Conservation (phyloP, 2,888 invertebrate genomes). For the Yponomeuta plumbellus region DNA sequence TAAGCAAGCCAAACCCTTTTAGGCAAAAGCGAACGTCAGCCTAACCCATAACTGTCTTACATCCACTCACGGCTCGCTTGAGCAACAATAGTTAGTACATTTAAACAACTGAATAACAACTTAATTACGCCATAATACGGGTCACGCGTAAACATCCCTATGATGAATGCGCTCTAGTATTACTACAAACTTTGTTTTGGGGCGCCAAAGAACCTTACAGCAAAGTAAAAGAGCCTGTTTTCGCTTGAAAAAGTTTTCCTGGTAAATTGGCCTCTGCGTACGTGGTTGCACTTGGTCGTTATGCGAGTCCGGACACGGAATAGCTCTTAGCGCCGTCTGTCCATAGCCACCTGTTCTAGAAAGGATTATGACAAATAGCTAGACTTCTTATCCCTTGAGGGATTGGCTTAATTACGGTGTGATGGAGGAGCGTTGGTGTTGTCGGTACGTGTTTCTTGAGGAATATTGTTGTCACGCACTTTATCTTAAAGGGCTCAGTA, state of each 20-base stretch:
- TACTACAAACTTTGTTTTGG: neutral
- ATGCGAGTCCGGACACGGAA: constrained; percentile 25
- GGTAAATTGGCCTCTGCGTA: constrained; percentile 37
- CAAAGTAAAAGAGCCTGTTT: neutral
- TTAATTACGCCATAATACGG: constrained; percentile 8
- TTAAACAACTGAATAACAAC: constrained; percentile 3
- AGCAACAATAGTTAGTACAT: neutral
- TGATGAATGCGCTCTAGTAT: constrained; percentile 3
- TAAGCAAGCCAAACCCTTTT: neutral
- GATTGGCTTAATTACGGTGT: neutral
- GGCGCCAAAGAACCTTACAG: neutral
- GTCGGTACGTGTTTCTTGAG: neutral
- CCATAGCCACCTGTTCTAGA: constrained; percentile 32
- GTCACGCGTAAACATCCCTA: constrained; percentile 10
- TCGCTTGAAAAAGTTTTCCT: neutral
- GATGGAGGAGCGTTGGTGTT: neutral
- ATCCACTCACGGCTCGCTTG: neutral
- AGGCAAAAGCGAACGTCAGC: neutral
- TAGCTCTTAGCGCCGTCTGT: constrained; percentile 27
- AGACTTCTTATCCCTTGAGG: neutral
- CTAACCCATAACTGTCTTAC: neutral
- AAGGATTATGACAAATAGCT: constrained; percentile 20
- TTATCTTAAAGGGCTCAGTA: too few species aligned
- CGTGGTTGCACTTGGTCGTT: constrained; percentile 34
- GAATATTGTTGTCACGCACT: neutral